Evolutionary conservation across 2,113 vertebrate genomes (phyloP).

Genomic region (Etheostoma spectabile): DNA sequence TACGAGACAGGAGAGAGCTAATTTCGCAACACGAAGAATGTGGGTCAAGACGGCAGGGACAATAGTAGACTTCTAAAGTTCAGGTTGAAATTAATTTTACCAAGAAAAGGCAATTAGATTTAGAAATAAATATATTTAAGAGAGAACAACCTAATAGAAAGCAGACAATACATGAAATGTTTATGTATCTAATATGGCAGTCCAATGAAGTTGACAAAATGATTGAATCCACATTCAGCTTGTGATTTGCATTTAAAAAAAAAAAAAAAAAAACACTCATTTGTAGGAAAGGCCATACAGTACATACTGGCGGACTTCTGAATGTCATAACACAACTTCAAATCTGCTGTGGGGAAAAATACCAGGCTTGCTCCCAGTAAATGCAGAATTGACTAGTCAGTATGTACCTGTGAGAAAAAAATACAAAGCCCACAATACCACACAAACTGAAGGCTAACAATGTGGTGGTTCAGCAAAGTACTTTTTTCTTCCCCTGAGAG

Average conservation of each 20-base stretch:
- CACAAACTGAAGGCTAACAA: background rate
- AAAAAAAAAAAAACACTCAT: background rate
- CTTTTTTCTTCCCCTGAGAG: background rate
- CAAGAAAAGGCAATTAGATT: background rate
- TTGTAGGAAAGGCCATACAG: background rate
- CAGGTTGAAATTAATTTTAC: background rate
- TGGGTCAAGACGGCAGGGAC: slow-evolving; percentile 1
- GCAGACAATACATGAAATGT: background rate
- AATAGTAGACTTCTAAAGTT: background rate
- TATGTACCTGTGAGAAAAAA: slow-evolving; percentile 5
- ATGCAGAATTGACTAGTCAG: background rate
- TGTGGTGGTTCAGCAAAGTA: background rate
- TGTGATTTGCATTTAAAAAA: slow-evolving; percentile 27
- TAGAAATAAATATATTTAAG: background rate
- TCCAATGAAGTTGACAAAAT: no score
- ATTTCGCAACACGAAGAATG: slow-evolving; percentile 24
- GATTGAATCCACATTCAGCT: background rate
- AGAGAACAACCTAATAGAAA: background rate
- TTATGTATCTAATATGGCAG: background rate
- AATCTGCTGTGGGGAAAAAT: slow-evolving; percentile 29
- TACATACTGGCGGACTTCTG: background rate
- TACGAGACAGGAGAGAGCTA: slow-evolving; percentile 40
- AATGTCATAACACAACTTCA: slow-evolving; percentile 15
- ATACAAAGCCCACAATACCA: slow-evolving; percentile 9
- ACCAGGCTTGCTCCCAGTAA: slow-evolving; percentile 40